phyloP scores from a whole-genome alignment of 2,888 invertebrate genomes.

The Dasysyrphus tricinctus region DNA sequence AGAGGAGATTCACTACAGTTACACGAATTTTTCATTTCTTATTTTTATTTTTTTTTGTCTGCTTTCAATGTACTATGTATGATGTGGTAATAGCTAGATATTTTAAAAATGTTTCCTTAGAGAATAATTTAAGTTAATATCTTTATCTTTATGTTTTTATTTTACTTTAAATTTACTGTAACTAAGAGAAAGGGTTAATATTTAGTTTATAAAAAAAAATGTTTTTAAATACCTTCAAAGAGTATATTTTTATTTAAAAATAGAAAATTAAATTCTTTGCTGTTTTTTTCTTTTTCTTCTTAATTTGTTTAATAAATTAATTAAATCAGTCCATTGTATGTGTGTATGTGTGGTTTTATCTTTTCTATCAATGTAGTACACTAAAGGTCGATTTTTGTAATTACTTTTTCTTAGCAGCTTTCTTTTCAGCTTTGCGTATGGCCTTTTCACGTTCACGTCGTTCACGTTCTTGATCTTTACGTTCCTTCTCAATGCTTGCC shows the following conservation, averaged over 20 bases:
- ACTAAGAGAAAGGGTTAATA: conserved; percentile 54
- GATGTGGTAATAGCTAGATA: conserved; percentile 63
- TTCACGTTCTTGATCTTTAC: conserved; percentile 92
- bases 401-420: conserved; percentile 88
- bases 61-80: conserved; percentile 54
- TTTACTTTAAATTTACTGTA: conserved; percentile 61
- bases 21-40: conserved; percentile 54
- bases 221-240: conserved; percentile 47
- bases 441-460: conserved; percentile 92
- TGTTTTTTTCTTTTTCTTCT: conserved; percentile 55
- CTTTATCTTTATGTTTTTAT: conserved; percentile 5
- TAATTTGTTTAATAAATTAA: conserved; percentile 75
- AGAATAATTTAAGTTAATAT: conserved; percentile 62
- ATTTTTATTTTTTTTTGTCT: conserved; percentile 52
- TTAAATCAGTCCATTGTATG: conserved; percentile 78
- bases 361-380: conserved; percentile 51
- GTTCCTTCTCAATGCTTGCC: conserved; percentile 88
- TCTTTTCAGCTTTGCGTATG: conserved; percentile 93
- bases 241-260: conserved; percentile 22
- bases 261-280: conserved; percentile 60
- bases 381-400: conserved; percentile 44
- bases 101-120: conserved; percentile 66
- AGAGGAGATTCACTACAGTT: conserved; percentile 76
- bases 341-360: conserved; percentile 72
- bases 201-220: conserved; percentile 47